phyloP scores from a whole-genome alignment of 2,797 vertebrate genomes.

The Ctenochaetus hawaiiensis region DNA sequence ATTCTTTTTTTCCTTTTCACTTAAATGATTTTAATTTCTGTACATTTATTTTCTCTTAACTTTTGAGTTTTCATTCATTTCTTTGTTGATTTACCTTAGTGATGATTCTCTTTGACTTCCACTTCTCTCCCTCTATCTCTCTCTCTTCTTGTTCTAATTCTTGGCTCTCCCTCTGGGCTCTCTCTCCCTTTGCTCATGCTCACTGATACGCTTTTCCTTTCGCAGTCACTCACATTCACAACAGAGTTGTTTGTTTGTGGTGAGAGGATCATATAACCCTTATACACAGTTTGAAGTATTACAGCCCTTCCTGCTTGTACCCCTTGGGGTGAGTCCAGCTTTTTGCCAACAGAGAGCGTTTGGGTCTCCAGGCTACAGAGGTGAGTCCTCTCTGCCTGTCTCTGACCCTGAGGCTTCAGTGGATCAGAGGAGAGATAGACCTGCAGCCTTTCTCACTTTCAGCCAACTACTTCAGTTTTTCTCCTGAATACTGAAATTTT shows the following conservation, averaged over 20 bases:
- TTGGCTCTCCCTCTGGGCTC: slow-evolving; percentile 1
- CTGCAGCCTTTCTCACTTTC: slow-evolving; percentile 34
- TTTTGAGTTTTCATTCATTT: slow-evolving; percentile 56
- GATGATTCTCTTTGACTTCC: slow-evolving; percentile 68
- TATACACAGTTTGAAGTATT: slow-evolving; percentile 50
- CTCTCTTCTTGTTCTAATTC: slow-evolving; percentile 12
- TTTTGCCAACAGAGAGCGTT: slow-evolving; percentile 26
- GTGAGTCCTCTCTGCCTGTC: slow-evolving; percentile 55
- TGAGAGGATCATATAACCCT: slow-evolving; percentile 56
- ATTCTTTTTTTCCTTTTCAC: slow-evolving; percentile 34
- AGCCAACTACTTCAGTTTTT: slow-evolving; percentile 39
- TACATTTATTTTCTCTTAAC: slow-evolving; percentile 28
- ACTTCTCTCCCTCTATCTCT: slow-evolving; percentile 12
- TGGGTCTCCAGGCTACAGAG: slow-evolving; percentile 38
- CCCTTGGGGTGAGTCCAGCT: slow-evolving; percentile 41
- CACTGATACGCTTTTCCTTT: slow-evolving; percentile 26
- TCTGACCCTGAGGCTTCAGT: slow-evolving; percentile 56
- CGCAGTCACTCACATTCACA: slow-evolving; percentile 50
- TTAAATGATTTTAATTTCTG: slow-evolving; percentile 34
- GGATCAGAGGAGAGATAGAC: slow-evolving; percentile 66
- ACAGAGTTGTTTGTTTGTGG: slow-evolving; percentile 43
- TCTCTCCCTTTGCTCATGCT: not conserved
- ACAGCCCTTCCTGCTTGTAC: slow-evolving; percentile 26
- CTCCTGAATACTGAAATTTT: slow-evolving; percentile 54
- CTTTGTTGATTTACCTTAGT: slow-evolving; percentile 65